Conservation (phyloP, 2,888 invertebrate genomes). For the Timema cristinae region DNA sequence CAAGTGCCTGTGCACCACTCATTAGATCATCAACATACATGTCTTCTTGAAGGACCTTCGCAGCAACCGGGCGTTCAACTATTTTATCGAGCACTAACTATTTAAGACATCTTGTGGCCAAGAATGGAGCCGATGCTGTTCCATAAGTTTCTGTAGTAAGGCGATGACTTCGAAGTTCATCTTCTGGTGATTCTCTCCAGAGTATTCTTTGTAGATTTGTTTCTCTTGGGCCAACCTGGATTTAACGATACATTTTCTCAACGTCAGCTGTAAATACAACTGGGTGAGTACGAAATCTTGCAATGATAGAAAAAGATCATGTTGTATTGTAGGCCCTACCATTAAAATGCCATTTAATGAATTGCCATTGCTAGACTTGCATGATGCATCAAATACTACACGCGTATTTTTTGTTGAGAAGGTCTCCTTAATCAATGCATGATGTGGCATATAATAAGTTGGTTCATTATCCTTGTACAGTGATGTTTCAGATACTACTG, state of each 20-base stretch:
- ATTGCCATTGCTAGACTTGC: not conserved
- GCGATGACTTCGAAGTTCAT: not conserved
- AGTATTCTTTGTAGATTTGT: slow-evolving; percentile 11
- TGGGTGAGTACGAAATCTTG: not conserved
- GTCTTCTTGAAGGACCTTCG: not conserved
- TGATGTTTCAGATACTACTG: not conserved
- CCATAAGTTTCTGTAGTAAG: slow-evolving; percentile 14
- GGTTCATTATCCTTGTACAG: not conserved
- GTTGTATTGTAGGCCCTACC: slow-evolving; percentile 1
- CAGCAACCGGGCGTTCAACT: not conserved
- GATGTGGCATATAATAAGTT: not conserved
- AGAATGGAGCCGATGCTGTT: slow-evolving; percentile 12
- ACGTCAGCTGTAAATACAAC: slow-evolving; percentile 7
- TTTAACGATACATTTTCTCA: slow-evolving; percentile 9
- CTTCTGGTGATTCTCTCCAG: not conserved
- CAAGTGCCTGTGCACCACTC: not conserved
- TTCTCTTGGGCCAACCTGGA: not conserved
- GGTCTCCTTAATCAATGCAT: not conserved
- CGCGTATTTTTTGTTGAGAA: not conserved
- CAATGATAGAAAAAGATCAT: not conserved
- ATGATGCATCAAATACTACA: not conserved
- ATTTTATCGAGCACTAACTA: not conserved
- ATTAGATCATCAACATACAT: not conserved
- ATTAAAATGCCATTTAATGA: not conserved
- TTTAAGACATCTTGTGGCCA: not conserved